Base-by-base conservation (phyloP, 2,797 vertebrate genomes). In the Hephaestus fuliginosus region DNA sequence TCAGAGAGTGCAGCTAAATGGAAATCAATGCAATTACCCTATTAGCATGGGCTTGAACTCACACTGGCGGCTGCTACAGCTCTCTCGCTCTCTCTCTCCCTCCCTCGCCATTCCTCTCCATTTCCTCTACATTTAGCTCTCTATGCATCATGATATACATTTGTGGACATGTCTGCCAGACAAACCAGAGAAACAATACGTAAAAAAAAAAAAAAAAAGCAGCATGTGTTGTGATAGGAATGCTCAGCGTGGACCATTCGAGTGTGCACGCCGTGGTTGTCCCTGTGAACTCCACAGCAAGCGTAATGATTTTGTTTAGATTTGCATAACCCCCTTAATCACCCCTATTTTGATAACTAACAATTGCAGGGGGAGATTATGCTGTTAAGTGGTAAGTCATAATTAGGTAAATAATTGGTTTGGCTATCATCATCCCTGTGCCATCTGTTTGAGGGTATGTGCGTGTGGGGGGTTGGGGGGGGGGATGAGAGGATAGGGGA, bases 401-500 rank as follows among this genome's bases (percentile, higher is more conserved):
- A 97, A 98, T 97, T 98, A 97, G 96, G 97, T 97, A 96, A 97
- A 97, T 98, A 98, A 97, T 97, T 97, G 96, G 94, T 97, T 97
- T 97, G 96, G 96, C 96, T 95, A 95, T 95, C 87, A 95, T 95
- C 94, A 95, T 95, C 93, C 95, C 95, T 93, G 94, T 95, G 95
- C 97, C 97, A 98, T 97, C 97, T 98, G 97, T 96, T 96, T 94
- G 93, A 92, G 79, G 74, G 73, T 82, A 22, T 83, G 66, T 75
- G 76, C 71, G 68, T 79, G 70, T 55, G 69, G 25, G 64, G 13
- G 46, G n/a, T n/a, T n/a, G 44, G 61, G 63, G 44, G 73, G 77
- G 48, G 60, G 1, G 25, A 25, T 55, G 68, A 65, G 61, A 53
- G 79, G 43, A 44, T 73, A 52, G 33, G 55, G 25, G 30, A 30